Percentiles rank a stretch among this genome's conserved stretches.
Conservation (phyloP, 2,797 vertebrate genomes). For the Crypturellus tataupa region DNA sequence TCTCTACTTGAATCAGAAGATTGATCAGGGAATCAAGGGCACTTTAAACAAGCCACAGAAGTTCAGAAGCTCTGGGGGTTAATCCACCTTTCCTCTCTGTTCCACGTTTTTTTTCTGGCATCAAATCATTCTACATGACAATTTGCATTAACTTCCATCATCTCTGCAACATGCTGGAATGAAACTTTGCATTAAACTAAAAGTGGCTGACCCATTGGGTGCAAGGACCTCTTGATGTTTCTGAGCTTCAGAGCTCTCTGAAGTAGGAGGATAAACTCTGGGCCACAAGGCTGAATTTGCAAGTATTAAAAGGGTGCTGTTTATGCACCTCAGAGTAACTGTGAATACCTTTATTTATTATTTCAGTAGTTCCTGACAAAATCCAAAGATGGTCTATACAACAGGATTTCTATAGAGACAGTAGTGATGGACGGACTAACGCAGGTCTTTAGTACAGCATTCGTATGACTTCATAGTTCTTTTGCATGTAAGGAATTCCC, state of each 20-base stretch:
- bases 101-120: neutral
- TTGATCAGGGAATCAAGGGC: neutral
- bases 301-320: neutral
- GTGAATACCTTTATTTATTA: accelerated
- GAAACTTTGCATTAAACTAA: neutral
- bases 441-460: neutral
- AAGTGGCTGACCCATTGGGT: neutral
- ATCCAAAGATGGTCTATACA: neutral
- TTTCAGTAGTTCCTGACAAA: neutral
- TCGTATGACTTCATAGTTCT: neutral
- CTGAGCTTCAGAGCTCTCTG: neutral
- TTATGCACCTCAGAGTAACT: neutral
- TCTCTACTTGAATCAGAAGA: neutral
- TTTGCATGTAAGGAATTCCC: neutral
- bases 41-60: neutral
- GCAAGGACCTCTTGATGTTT: accelerated
- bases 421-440: neutral
- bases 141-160: neutral
- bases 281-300: neutral
- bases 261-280: neutral
- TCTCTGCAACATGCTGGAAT: neutral
- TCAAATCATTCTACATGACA: neutral
- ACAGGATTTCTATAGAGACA: neutral
- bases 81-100: neutral
- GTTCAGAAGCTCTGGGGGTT: neutral